Evolutionary conservation across 2,113 vertebrate genomes (phyloP), one percentile per base, ranked within the genome.

Genomic region (Forbesichthys papilliferus): DNA sequence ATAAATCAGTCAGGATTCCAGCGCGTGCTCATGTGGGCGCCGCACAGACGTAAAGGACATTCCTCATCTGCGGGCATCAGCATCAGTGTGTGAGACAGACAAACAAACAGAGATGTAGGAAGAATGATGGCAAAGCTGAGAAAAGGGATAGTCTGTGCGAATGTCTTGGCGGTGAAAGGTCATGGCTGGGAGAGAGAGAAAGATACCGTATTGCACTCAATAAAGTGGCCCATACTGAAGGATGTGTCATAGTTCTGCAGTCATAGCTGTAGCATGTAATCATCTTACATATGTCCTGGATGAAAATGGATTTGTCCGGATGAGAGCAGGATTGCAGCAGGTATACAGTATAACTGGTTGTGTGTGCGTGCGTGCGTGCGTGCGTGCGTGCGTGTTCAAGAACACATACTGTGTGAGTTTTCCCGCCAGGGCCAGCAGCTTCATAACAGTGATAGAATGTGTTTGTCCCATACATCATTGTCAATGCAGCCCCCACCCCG

Each of bases 401-500:
- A 69, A 1, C 53, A 61, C 69, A 67, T 6, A 8, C 66, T 52
- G 66, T 61, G 63, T 20, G 60, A 9, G 36, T 86, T 84, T 81
- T 80, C 54, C 16, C 82, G 54, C 66, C 62, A 59, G 72, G 75
- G 84, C 75, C 71, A 74, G 74, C 75, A 74, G 73, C 77, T 87
- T 81, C 81, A 81, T 86, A 86, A 87, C 81, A 80, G 77, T 76
- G 54, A 81, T 78, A 68, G 62, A 77, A 75, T 89, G 81, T 86
- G 75, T 74, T 84, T 80, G 79, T 74, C 78, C 77, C 86, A 90
- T 92, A 88, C 62, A 89, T 92, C 90, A 91, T 85, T 90, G 90
- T 91, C 90, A 89, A 5, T 74, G 79, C 83, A 77, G 81, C 82
- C 88, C 82, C 88, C 83, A 88, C 86, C 85, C 88, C 86, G 81